These are phyloP conservation scores for Pocillopora damicornis DNA, from an alignment of 64 coral and sea anemone species.

Conservation along the genomic window DNA sequence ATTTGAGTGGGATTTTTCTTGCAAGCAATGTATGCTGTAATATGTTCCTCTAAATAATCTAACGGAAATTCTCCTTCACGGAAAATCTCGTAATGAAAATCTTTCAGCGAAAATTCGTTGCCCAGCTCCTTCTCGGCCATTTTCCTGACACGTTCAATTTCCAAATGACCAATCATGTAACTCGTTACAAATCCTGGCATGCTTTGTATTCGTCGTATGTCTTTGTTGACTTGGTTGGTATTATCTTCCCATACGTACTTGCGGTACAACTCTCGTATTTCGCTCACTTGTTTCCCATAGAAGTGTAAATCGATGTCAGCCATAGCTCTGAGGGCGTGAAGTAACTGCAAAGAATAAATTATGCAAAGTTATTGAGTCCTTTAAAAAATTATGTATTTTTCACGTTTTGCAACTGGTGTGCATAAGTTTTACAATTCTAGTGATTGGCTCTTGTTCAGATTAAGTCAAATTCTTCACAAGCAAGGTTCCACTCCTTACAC, in stretches of 20 bases:
- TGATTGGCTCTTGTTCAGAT: no score
- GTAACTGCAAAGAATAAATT: constrained; percentile 4
- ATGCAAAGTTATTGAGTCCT: background rate
- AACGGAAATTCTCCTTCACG: constrained; percentile 65
- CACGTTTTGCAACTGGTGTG: background rate
- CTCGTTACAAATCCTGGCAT: constrained; percentile 43
- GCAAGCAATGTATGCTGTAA: constrained; percentile 46
- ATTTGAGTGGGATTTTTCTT: background rate
- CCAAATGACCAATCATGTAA: constrained; percentile 56
- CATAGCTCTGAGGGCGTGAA: constrained; percentile 49
- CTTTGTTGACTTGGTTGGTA: constrained; percentile 53
- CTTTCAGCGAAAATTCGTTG: constrained; percentile 42
- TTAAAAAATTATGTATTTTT: background rate
- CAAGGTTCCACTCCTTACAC: no score
- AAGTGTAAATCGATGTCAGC: constrained; percentile 53
- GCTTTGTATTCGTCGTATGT: constrained; percentile 59
- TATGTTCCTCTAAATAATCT: constrained; percentile 61
- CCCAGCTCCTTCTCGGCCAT: constrained; percentile 50
- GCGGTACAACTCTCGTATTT: constrained; percentile 8
- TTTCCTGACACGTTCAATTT: constrained; percentile 43
- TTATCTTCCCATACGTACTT: constrained; percentile 72
- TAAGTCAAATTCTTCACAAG: no score
- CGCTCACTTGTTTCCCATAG: background rate
- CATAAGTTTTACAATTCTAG: no score
- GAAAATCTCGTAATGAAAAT: constrained; percentile 76